These are phyloP conservation scores for Patella depressa DNA, from an alignment of 2,888 invertebrate genomes.

Conservation along the genomic window DNA sequence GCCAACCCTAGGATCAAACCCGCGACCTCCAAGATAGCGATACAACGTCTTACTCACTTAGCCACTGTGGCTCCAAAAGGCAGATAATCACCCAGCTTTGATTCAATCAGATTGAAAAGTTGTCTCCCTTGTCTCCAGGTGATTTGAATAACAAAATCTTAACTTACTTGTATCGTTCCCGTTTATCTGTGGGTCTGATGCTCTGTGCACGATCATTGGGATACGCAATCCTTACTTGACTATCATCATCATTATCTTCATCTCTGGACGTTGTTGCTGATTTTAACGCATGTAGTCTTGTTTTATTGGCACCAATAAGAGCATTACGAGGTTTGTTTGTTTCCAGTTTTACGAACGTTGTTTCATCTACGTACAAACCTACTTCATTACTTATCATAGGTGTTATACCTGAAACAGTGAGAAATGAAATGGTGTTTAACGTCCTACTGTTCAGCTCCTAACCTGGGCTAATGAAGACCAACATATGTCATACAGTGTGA, in stretches of 20 bases:
- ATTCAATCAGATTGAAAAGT: background rate
- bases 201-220: constrained; percentile 70
- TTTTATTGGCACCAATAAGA: constrained; percentile 55
- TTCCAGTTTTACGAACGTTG: constrained; percentile 54
- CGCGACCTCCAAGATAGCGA: no score
- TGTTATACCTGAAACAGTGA: constrained; percentile 61
- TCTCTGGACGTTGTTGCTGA: constrained; percentile 15
- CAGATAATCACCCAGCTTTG: background rate
- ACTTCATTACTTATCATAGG: constrained; percentile 71
- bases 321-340: constrained; percentile 61
- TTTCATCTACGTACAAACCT: constrained; percentile 67
- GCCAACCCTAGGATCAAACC: no score
- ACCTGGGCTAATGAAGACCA: no score
- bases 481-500: no score
- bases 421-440: no score
- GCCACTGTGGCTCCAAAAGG: no score
- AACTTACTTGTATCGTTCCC: constrained; percentile 64
- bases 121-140: no score
- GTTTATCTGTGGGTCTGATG: constrained; percentile 63
- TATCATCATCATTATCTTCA: constrained; percentile 32
- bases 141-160: background rate
- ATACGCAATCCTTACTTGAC: constrained; percentile 62
- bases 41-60: no score
- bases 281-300: constrained; percentile 54
- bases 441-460: no score